Evolutionary conservation across 2,888 invertebrate genomes (phyloP), one percentile per base, ranked within the genome.

Genomic region (Orchesellides sinensis): DNA sequence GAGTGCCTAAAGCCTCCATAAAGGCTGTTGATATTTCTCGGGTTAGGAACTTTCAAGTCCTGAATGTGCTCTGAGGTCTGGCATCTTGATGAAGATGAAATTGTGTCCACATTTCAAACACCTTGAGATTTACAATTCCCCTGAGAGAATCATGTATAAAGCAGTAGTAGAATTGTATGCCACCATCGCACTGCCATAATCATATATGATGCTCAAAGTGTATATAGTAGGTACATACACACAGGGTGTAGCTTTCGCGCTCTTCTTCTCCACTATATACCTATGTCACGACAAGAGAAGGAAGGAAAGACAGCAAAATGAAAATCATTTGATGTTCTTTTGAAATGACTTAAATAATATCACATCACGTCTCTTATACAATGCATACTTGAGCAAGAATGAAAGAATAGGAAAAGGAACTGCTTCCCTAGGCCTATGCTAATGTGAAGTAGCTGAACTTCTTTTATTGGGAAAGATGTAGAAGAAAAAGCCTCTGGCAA

Each of bases 81-180:
- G 17, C 66, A 68, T 68, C 19, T 27, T 49, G 66, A 68, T 68
- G 47, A 68, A 68, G 66, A 47, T 49, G 66, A 68, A 35, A 49
- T 68, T 68, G 29, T 68, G 66, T 68, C 66, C 47, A 68, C 66
- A 68, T 17, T 68, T 68, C 49, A 68, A n/a, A 47, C 27, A 47
- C 49, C 47, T 49, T 27, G 56, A 77, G 68, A 68, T 63, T 45
- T 45, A 8, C 61, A 70, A 69, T 69, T 78, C 63, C 78, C 63
- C 21, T 3, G 70, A 78, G 78, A 47, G 78, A 63, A 70, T 69
- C 68, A 75, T 45, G 32, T 23, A 14, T 45, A 35, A 47, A 68
- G 32, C 61, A 17, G 1, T 54, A 54, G 54, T 23, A 54, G 10
- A 17, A 52, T 1, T 17, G 3, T 17, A 52, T 1, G 25, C 54